Conservation (phyloP, 2,888 invertebrate species). For the Drosophila limbata region DNA sequence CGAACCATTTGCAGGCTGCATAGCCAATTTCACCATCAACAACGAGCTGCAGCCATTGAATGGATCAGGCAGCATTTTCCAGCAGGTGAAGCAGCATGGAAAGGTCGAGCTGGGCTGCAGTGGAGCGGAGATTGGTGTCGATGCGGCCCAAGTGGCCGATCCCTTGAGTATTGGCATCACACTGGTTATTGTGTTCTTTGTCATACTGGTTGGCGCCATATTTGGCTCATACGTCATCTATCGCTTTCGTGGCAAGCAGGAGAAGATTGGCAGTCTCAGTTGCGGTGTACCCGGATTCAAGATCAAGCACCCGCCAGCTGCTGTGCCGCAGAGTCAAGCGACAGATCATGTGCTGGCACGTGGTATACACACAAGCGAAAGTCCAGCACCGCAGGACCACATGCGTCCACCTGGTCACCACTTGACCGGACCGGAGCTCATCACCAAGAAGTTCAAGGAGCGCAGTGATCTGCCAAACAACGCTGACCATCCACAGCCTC, state of each 20-base stretch:
- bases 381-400: constrained; percentile 83
- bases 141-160: constrained; percentile 92
- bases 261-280: constrained; percentile 90
- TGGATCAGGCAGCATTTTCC: constrained; percentile 93
- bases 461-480: constrained; percentile 89
- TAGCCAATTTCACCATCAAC: constrained; percentile 95
- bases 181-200: constrained; percentile 96
- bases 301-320: constrained; percentile 91
- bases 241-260: constrained; percentile 93
- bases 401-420: constrained; percentile 86
- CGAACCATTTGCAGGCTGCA: constrained; percentile 92
- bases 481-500: constrained; percentile 87
- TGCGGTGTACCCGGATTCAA: constrained; percentile 90
- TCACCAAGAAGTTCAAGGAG: constrained; percentile 95
- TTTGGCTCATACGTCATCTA: constrained; percentile 97
- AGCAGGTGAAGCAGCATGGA: constrained; percentile 89
- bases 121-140: constrained; percentile 89
- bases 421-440: constrained; percentile 93
- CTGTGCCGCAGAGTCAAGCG: constrained; percentile 88
- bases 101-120: constrained; percentile 91
- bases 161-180: constrained; percentile 97
- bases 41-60: constrained; percentile 95
- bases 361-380: constrained; percentile 89
- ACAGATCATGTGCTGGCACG: constrained; percentile 89
- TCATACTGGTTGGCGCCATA: constrained; percentile 94